Evolutionary conservation across 37 sponge, comb jelly and placozoan genomes (phyloP), one percentile per base, ranked within the genome.

Genomic region (Geodia barretti): DNA sequence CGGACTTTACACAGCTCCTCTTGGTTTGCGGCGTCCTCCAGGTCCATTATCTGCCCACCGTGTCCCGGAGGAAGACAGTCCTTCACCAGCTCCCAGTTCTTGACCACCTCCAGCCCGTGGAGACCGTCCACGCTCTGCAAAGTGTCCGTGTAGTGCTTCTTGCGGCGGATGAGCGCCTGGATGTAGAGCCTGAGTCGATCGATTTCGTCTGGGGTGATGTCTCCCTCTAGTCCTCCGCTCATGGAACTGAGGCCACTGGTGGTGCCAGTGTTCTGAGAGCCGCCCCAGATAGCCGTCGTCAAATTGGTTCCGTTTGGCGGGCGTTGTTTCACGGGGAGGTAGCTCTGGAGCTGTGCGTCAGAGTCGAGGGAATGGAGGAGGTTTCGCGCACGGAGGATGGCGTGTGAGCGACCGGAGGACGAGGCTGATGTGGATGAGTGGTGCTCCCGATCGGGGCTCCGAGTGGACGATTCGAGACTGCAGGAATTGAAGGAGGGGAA

Each of bases 1-100:
- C 93, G 72, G 1, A 89, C 76, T 64, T 83, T 86, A 59, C 76
- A 82, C 73, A 93, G 79, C 76, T 93, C 93, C 59, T 93, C 93
- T 3, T 86, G 77, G 59, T 93, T 66, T 0, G 83, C 79, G 19
- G 81, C 82, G 23, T 93, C 86, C 59, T 93, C 93, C 62, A 93
- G 66, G 20, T 89, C 93, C 8, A 60, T 69, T 26, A 87, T 74
- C 5, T 72, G 39, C 25, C 78, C 78, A 23, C 54, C 64, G 33
- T 38, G 43, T n/a, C 72, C 80, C 9, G 65, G 42, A 4, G 17
- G 43, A 1, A 19, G 62, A 38, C 70, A 69, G 34, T 92, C 92
- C 14, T 31, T 68, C 39, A 64, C 59, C 4, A 60, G 28, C 47
- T 67, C 78, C 0, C 35, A 42, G 25, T 85, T 58, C 76, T 80